A percentile compares a stretch with the other conserved stretches of the same genome.
phyloP scores from a whole-genome alignment of 2,888 invertebrate species.

The Oligia latruncula region DNA sequence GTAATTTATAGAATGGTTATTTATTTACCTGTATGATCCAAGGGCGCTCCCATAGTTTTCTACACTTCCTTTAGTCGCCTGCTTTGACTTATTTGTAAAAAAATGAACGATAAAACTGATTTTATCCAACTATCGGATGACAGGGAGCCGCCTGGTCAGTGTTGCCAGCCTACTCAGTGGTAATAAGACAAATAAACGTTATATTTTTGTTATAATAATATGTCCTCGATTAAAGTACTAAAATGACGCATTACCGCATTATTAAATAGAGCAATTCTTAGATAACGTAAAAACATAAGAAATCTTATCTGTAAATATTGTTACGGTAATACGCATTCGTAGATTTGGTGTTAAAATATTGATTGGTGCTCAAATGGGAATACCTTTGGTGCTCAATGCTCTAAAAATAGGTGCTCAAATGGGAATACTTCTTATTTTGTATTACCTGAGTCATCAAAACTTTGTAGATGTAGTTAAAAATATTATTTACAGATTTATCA shows the following conservation, averaged over 20 bases:
- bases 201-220: conserved; percentile 16
- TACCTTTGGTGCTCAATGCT: no score
- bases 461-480: neutral
- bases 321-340: neutral
- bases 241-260: conserved; percentile 31
- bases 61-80: neutral
- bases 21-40: conserved; percentile 34
- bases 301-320: conserved; percentile 40
- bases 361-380: no score
- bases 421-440: no score
- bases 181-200: conserved; percentile 20
- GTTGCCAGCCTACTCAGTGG: conserved; percentile 2
- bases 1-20: neutral
- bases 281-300: conserved; percentile 21
- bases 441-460: neutral
- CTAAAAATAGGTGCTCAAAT: no score
- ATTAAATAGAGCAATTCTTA: conserved; percentile 20
- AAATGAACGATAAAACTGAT: neutral
- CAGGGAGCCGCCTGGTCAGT: neutral
- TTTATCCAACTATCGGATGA: conserved; percentile 1
- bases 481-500: neutral
- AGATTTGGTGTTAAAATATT: neutral
- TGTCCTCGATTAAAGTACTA: conserved; percentile 22
- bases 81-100: neutral
- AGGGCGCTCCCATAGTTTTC: conserved; percentile 34